Evolutionary conservation across 2,888 invertebrate species (phyloP), one percentile per base, ranked within the genome.

Genomic region (Pammene fasciana): DNA sequence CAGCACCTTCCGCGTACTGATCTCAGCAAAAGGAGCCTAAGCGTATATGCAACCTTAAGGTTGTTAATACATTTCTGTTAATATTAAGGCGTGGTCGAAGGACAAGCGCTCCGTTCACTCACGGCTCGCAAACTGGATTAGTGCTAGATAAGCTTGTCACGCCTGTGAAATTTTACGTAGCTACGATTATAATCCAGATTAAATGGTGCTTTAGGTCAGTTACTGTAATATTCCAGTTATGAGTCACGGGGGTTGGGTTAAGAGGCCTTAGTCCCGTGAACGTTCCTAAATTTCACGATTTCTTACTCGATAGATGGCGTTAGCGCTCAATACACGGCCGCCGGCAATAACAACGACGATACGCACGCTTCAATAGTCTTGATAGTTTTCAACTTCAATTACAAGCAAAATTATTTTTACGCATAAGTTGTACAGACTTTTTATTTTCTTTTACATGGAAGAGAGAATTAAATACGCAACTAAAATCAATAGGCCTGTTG

Each of bases 21-120:
- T 36, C n/a, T n/a, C 48, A 26, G n/a, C 50, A 26, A 41, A 41
- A 50, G 26, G 0, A 18, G 18, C 50, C 13, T 41, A 62, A 52
- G 41, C 18, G 26, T 26, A 11, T 62, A 62, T 26, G 41, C 11
- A 41, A 38, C 13, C 16, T 18, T 16, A 41, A 13, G 16, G 38
- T 14, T n/a, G 14, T 41, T 62, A 62, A 0, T 41, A n/a, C 41
- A 10, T 62, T 62, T 52, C 26, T 26, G 50, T 43, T 5, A 45
- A 45, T 54, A 57, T 65, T 55, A 65, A 70, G 70, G 70, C 65
- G 70, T 55, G 70, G 70, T 45, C 60, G 64, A 70, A 70, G 70
- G 70, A 70, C 70, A 52, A 52, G 64, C 26, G 14, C 68, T 64
- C 70, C 70, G 65, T 50, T 70, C 70, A 70, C 70, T 70, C 60